phyloP scores from a whole-genome alignment of 2,113 vertebrate species.

The Neodon shergylaensis region DNA sequence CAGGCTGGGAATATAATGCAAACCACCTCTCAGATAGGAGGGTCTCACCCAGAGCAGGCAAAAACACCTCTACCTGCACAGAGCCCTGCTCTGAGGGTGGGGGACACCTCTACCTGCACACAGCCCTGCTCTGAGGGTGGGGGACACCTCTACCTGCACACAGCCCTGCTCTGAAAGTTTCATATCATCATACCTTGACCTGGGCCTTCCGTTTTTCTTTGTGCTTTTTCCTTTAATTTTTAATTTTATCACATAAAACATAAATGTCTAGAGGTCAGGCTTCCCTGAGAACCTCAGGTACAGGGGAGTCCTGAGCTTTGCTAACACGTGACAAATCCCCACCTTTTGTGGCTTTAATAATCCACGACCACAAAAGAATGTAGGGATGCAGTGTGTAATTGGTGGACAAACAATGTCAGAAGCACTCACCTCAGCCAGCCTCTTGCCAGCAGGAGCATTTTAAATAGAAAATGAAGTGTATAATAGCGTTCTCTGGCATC shows the following conservation, averaged over 20 bases:
- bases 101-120: neutral
- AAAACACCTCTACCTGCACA: neutral
- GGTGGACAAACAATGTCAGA: neutral
- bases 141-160: neutral
- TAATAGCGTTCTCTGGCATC: neutral
- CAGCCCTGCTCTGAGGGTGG: neutral
- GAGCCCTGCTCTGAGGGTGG: neutral
- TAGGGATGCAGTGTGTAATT: neutral
- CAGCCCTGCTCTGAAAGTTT: neutral
- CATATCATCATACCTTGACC: neutral
- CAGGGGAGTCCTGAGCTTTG: neutral
- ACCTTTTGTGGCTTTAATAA: neutral
- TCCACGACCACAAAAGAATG: neutral
- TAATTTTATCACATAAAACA: neutral
- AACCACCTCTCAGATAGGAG: neutral
- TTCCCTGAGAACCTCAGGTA: slow-evolving; percentile 8
- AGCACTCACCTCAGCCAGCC: neutral
- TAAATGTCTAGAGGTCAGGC: neutral
- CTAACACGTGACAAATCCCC: neutral
- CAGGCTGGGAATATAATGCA: neutral
- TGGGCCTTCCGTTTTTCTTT: neutral
- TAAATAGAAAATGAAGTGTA: neutral
- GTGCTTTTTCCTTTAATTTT: slow-evolving; percentile 13
- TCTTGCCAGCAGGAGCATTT: neutral
- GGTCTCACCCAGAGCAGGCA: neutral